Conservation (phyloP, 2,888 invertebrate species). For the Drosophila testacea region DNA sequence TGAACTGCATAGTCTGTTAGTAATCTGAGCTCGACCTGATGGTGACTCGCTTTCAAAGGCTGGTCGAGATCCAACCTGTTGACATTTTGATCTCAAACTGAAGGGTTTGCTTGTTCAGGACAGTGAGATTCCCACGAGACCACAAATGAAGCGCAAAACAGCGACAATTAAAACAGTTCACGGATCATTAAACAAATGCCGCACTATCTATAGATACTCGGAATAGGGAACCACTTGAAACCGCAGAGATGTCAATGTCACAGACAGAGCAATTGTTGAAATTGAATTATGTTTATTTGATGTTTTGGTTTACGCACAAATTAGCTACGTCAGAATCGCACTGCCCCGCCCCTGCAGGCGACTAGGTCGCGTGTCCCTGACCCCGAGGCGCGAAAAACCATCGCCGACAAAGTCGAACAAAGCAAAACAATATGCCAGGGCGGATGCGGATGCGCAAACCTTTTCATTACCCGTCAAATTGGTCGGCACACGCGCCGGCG, state of each 20-base stretch:
- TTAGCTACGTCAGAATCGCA: slow-evolving; percentile 83
- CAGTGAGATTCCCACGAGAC: slow-evolving; percentile 64
- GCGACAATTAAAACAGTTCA: slow-evolving; percentile 63
- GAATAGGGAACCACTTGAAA: slow-evolving; percentile 55
- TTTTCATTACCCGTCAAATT: slow-evolving; percentile 82
- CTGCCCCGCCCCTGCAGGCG: slow-evolving; percentile 57
- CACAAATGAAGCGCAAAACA: slow-evolving; percentile 20
- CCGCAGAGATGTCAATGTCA: slow-evolving; percentile 58
- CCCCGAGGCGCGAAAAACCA: slow-evolving; percentile 85
- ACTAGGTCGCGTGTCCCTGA: slow-evolving; percentile 72
- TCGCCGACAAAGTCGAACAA: slow-evolving; percentile 67
- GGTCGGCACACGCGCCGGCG: slow-evolving; percentile 66
- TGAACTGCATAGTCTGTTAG: slow-evolving; percentile 46
- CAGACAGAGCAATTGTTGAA: slow-evolving; percentile 81
- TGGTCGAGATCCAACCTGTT: slow-evolving; percentile 63
- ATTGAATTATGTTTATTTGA: slow-evolving; percentile 85
- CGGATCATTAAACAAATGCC: slow-evolving; percentile 65
- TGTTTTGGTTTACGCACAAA: slow-evolving; percentile 82
- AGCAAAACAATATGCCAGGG: slow-evolving; percentile 73
- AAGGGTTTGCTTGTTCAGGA: neutral
- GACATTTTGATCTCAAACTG: slow-evolving; percentile 29
- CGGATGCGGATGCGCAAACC: slow-evolving; percentile 81
- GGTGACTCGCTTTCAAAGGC: slow-evolving; percentile 35
- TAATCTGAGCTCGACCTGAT: slow-evolving; percentile 63
- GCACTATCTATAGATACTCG: slow-evolving; percentile 21